phyloP scores from a whole-genome alignment of 2,797 vertebrate genomes.

The Melanotaenia parkinsoni region DNA sequence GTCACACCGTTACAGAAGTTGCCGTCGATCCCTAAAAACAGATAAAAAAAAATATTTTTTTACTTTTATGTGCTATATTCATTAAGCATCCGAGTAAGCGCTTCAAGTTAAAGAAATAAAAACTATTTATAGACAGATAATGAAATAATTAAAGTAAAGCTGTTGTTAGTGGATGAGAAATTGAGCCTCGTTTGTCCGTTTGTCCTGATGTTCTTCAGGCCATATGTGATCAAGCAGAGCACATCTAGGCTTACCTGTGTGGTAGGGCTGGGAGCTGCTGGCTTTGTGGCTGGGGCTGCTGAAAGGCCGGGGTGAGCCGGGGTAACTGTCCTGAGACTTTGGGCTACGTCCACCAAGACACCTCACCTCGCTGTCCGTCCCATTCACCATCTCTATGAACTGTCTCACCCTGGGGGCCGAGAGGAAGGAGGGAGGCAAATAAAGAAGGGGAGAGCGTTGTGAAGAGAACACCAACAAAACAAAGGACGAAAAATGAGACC shows the following conservation, averaged over 20 bases:
- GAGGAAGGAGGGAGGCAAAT: background rate
- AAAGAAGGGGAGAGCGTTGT: accelerated
- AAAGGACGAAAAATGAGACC: background rate
- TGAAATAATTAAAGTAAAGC: background rate
- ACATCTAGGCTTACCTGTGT: constrained; percentile 73
- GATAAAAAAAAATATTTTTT: background rate
- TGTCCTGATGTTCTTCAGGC: background rate
- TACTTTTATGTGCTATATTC: no score
- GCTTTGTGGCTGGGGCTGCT: constrained; percentile 92
- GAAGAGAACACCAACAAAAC: background rate
- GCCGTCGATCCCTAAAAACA: constrained; percentile 89
- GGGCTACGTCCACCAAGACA: constrained; percentile 94
- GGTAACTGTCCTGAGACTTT: constrained; percentile 97
- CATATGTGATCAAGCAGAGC: background rate
- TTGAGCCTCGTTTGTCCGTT: background rate
- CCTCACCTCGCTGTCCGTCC: constrained; percentile 96
- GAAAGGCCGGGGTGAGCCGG: constrained; percentile 91
- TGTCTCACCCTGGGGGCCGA: constrained; percentile 89
- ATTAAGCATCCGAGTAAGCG: no score
- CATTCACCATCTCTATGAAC: constrained; percentile 99
- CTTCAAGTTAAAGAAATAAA: no score
- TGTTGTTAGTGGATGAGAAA: background rate
- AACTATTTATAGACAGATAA: no score
- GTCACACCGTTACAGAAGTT: constrained; percentile 97
- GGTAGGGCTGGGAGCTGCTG: constrained; percentile 87